phyloP scores from a whole-genome alignment of 1,140 invertebrate genomes.

The Musca domestica region DNA sequence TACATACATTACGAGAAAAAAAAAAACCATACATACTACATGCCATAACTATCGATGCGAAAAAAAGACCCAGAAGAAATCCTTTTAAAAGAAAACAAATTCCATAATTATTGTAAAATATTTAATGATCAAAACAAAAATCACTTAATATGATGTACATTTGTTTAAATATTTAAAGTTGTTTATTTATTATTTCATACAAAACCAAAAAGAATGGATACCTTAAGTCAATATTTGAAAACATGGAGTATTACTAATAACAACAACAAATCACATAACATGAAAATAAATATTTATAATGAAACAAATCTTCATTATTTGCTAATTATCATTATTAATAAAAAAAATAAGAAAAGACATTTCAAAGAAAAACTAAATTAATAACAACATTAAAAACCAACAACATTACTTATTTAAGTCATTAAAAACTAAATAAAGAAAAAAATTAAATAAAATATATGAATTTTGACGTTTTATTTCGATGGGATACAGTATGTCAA shows the following conservation, averaged over 20 bases:
- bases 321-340: constrained; percentile 24
- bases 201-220: not conserved
- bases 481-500: not conserved
- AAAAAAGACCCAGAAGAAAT: not conserved
- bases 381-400: constrained; percentile 8
- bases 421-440: constrained; percentile 19
- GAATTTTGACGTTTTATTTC: not conserved
- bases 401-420: constrained; percentile 19
- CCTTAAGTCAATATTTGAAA: constrained; percentile 13
- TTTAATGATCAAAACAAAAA: constrained; percentile 1
- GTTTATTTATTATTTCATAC: not conserved
- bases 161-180: constrained; percentile 8
- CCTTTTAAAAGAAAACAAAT: not conserved
- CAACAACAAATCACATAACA: not conserved
- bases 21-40: not conserved
- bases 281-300: not conserved
- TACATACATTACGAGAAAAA: constrained; percentile 1
- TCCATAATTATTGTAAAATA: constrained; percentile 19
- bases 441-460: constrained; percentile 1
- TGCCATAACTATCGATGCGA: not conserved
- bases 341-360: constrained; percentile 16
- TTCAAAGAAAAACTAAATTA: constrained; percentile 14
- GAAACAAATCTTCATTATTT: constrained; percentile 10
- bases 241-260: not conserved
- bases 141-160: not conserved